phyloP scores from a whole-genome alignment of 2,797 vertebrate genomes.

The Chaunax sp. region DNA sequence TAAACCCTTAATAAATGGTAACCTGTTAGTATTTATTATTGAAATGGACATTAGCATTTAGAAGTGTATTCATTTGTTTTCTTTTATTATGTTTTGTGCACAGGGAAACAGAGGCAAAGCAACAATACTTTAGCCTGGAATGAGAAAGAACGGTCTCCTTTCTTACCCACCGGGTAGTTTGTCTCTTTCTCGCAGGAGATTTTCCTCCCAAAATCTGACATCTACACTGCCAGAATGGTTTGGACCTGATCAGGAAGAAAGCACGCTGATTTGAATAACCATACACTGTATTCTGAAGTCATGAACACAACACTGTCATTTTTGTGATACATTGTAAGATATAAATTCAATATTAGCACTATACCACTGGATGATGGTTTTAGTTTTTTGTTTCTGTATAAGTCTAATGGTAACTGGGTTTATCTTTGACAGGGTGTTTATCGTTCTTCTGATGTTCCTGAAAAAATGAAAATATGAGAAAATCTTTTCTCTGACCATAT shows the following conservation, averaged over 20 bases:
- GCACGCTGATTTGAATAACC: constrained; percentile 18
- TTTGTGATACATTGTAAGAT: neutral
- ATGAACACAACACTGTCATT: constrained; percentile 6
- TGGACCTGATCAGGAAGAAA: constrained; percentile 22
- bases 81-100: constrained; percentile 23
- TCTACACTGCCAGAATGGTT: neutral
- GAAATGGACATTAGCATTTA: neutral
- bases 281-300: constrained; percentile 18
- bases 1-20: neutral
- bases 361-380: constrained; percentile 16
- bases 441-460: constrained; percentile 9
- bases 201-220: neutral
- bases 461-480: neutral
- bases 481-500: constrained; percentile 10
- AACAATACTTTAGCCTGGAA: constrained; percentile 11
- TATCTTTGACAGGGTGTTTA: neutral
- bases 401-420: neutral
- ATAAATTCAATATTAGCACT: neutral
- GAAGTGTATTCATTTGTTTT: neutral
- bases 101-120: constrained; percentile 47
- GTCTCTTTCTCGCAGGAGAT: neutral
- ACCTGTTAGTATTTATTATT: neutral
- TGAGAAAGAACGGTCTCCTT: constrained; percentile 46
- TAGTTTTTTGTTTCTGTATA: no score
- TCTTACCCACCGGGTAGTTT: constrained; percentile 39